Evolutionary conservation across 2,888 invertebrate genomes (phyloP).

Genomic region (Epinotia nisella): DNA sequence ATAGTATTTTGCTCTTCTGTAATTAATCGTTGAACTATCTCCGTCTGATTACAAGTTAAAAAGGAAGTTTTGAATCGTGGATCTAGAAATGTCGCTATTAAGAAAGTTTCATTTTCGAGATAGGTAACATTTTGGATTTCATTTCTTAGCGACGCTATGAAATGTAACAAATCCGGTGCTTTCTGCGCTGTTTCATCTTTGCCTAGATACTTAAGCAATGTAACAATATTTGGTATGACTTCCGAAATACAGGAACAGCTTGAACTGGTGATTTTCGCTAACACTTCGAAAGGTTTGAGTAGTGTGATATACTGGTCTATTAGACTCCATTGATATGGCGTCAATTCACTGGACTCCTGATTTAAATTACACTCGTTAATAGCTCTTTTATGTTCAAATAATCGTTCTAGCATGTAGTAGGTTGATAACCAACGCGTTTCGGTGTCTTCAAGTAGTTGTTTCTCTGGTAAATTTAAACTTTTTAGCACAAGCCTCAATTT

Average conservation of each 20-base stretch:
- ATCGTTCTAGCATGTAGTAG: conserved; percentile 48
- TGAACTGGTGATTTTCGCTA: conserved; percentile 53
- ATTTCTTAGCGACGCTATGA: conserved; percentile 46
- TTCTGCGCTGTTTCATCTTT: conserved; percentile 43
- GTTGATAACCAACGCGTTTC: conserved; percentile 51
- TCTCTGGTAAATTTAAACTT: conserved; percentile 42
- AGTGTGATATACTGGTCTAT: conserved; percentile 51
- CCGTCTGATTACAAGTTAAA: no score
- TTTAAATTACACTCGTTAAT: conserved; percentile 44
- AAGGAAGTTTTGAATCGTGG: no score
- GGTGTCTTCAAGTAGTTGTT: conserved; percentile 52
- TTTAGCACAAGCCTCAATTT: conserved; percentile 51
- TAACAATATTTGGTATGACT: conserved; percentile 47
- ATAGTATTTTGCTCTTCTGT: no score
- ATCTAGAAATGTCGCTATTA: no score
- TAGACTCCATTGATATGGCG: conserved; percentile 48
- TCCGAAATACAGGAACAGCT: conserved; percentile 51
- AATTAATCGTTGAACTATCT: no score
- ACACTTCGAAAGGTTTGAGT: conserved; percentile 53
- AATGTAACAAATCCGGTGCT: conserved; percentile 28
- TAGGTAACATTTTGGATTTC: conserved; percentile 43
- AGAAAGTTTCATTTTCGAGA: no score
- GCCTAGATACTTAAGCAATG: conserved; percentile 46
- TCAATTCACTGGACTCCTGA: conserved; percentile 46
- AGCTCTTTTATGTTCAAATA: conserved; percentile 52